Evolutionary conservation across 1,140 invertebrate species (phyloP), one percentile per base, ranked within the genome.

Genomic region (Meloidogyne hapla): DNA sequence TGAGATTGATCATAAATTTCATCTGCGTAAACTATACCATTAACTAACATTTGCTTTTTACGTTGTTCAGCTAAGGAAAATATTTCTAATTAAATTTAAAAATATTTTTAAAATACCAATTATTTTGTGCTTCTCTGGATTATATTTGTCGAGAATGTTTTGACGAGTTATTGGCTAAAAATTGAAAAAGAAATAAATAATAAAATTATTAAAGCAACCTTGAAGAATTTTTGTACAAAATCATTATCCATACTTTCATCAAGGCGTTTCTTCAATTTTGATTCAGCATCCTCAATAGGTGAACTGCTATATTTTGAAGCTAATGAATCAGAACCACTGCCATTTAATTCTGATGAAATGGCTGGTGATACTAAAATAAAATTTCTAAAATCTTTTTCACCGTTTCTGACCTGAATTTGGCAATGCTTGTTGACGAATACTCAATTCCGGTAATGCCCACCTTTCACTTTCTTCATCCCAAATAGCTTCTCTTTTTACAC

Each of bases 401-500:
- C 10, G n/a, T n/a, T 38, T n/a, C 42, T 23, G 13, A 68, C 38
- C 42, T 69, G 74, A 38, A 66, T 45, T 76, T 71, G 75, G 77
- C 76, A 77, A 79, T 80, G 89, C 90, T 90, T 81, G 91, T 56
- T 56, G 48, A 90, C 45, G 91, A 90, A 56, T 92, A 92, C 63
- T 93, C 87, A 87, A 91, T 91, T 92, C 91, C 0, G 93, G 93
- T 72, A 94, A 81, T 79, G 90, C 89, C 92, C 93, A 94, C 75
- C 89, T 89, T 82, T 92, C 90, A 6, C 90, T 87, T 66, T 93
- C 92, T 77, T 93, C 93, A 86, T 92, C 91, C 92, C 92, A 94
- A 69, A 90, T 80, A 6, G 92, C 91, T 75, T 92, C 91, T 75
- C 90, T 88, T 85, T 92, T 91, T 25, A 80, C 56, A 13, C 88